Evolutionary conservation across 1,140 invertebrate species (phyloP).

Genomic region (Drosophila biarmipes): DNA sequence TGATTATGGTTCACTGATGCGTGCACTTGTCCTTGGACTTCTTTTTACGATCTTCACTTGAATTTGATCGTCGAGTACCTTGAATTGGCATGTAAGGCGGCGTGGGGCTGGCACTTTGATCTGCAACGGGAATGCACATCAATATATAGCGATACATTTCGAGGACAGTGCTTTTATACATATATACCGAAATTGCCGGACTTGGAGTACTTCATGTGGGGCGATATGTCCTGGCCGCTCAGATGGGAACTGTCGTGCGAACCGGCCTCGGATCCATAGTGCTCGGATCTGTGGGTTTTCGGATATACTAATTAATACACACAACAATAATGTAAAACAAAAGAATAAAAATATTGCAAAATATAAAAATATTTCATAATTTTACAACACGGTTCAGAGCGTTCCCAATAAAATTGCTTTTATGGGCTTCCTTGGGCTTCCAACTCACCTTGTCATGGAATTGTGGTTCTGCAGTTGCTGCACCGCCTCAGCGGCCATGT

Average conservation of each 20-base stretch:
- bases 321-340: too few relatives aligned
- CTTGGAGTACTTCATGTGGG: slow-evolving; percentile 78
- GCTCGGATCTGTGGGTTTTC: slow-evolving; percentile 52
- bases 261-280: slow-evolving; percentile 67
- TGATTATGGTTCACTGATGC: slow-evolving; percentile 72
- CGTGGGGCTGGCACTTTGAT: slow-evolving; percentile 86
- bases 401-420: too few relatives aligned
- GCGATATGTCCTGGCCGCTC: slow-evolving; percentile 68
- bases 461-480: slow-evolving; percentile 67
- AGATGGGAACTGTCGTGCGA: slow-evolving; percentile 69
- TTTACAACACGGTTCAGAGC: too few relatives aligned
- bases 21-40: slow-evolving; percentile 85
- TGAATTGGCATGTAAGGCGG: slow-evolving; percentile 92
- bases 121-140: slow-evolving; percentile 31
- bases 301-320: too few relatives aligned
- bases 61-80: slow-evolving; percentile 88
- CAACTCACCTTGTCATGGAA: slow-evolving; percentile 74
- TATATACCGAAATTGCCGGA: slow-evolving; percentile 82
- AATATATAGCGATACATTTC: slow-evolving; percentile 29
- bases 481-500: slow-evolving; percentile 62
- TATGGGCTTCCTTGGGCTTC: too few relatives aligned
- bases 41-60: slow-evolving; percentile 85
- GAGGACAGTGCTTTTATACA: slow-evolving; percentile 60
- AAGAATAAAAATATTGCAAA: too few relatives aligned
- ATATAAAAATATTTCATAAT: too few relatives aligned